phyloP scores from a whole-genome alignment of 2,888 invertebrate genomes.

The Stomorhina lunata region DNA sequence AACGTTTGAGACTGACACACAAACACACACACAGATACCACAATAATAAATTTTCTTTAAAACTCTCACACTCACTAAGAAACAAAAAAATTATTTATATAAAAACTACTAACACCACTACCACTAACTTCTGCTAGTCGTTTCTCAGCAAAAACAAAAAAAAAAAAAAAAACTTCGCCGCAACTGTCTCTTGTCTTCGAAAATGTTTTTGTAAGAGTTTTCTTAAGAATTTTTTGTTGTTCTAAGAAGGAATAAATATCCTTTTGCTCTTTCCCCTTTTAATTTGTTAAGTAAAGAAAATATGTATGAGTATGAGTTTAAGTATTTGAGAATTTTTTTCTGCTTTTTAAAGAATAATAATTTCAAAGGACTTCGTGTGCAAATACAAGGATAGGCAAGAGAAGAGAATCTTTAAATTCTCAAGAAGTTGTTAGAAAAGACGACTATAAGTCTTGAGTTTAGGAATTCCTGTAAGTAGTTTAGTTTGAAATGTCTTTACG shows the following conservation, averaged over 20 bases:
- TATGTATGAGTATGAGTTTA: constrained; percentile 31
- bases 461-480: constrained; percentile 59
- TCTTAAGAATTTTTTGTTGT: not conserved
- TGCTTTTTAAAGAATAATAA: constrained; percentile 9
- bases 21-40: constrained; percentile 19
- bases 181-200: constrained; percentile 4
- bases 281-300: not conserved
- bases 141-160: not conserved
- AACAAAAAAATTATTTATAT: not conserved
- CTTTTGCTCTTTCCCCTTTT: constrained; percentile 27
- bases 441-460: constrained; percentile 54
- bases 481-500: constrained; percentile 48
- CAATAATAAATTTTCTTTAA: constrained; percentile 41
- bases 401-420: not conserved
- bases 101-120: constrained; percentile 10
- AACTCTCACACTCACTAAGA: constrained; percentile 36
- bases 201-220: not conserved
- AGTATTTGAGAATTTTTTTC: not conserved
- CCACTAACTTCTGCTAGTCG: not conserved
- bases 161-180: constrained; percentile 20
- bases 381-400: not conserved
- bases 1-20: constrained; percentile 3
- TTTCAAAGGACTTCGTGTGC: not conserved
- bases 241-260: not conserved
- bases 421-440: constrained; percentile 1